Base-by-base conservation (phyloP, 2,888 invertebrate species). In the Plagodis pulveraria region DNA sequence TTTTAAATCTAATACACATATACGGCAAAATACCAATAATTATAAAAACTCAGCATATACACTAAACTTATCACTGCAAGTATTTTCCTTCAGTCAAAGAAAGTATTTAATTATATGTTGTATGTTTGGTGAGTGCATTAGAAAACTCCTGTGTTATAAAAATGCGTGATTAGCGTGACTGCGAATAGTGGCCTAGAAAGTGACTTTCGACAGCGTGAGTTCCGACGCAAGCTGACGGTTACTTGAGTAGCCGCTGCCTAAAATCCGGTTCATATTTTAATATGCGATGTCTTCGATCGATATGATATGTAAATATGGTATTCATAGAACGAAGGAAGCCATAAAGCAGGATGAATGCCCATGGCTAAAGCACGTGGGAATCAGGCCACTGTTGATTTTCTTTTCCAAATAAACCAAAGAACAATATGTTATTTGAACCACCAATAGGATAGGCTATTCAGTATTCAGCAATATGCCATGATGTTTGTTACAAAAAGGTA, bases 111-210 rank as follows among this genome's bases (percentile, higher is more conserved):
- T 60, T 57, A 56, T 53, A 61, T 61, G 56, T 68, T 54, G 57
- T 63, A 56, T 58, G 63, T 64, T 67, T 62, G 70, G 68, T 68
- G 62, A 44, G 42, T 61, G 67, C 69, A 81, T 82, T 86, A 86
- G 86, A 87, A 87, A 87, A 81, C 75, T 77, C 70, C 71, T 74
- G 71, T 76, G 73, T 81, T 83, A 84, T 82, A 86, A 84, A 86
- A 87, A 83, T 83, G 80, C 84, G 84, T 86, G 86, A 84, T 86
- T 80, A 83, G 85, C 83, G 84, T 87, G 86, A 83, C 83, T 77
- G 77, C 72, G 76, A 77, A 83, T 79, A 81, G 77, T 83, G 87
- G 82, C 87, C 87, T 89, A 90, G 90, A 91, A 90, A 90, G 86
- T 84, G 56, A 89, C 90, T 91, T 91, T 90, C 91, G 84, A 84